Conservation (phyloP, 2,113 vertebrate genomes). For the Archilochus colubris region DNA sequence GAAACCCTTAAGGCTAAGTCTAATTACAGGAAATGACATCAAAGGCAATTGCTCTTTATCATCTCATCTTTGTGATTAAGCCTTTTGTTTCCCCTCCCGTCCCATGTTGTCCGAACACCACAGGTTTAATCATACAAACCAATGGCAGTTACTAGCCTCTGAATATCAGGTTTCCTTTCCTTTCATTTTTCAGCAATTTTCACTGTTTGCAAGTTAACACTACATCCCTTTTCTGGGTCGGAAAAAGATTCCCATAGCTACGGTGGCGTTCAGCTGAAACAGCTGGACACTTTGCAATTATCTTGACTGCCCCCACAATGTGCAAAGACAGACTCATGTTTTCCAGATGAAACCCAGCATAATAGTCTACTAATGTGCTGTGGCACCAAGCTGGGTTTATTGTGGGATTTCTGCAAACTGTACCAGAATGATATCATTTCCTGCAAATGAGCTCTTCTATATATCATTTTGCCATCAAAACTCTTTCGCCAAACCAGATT, state of each 20-base stretch:
- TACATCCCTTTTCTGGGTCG: constrained; percentile 41
- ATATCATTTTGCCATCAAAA: constrained; percentile 75
- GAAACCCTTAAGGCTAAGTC: constrained; percentile 26
- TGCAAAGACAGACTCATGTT: constrained; percentile 57
- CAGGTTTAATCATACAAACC: constrained; percentile 32
- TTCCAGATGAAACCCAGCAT: constrained; percentile 59
- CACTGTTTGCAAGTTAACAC: constrained; percentile 71
- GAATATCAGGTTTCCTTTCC: constrained; percentile 32
- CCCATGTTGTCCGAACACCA: not conserved
- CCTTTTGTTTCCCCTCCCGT: not conserved
- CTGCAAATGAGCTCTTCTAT: constrained; percentile 76
- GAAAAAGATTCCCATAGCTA: constrained; percentile 50
- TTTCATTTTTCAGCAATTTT: constrained; percentile 68
- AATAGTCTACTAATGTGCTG: constrained; percentile 68
- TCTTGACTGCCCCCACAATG: constrained; percentile 45
- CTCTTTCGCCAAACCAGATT: constrained; percentile 73
- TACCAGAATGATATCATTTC: constrained; percentile 78
- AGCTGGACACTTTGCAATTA: constrained; percentile 74
- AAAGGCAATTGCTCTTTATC: not conserved
- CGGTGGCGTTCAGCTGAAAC: constrained; percentile 58
- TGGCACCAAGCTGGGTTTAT: constrained; percentile 80
- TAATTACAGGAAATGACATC: constrained; percentile 66
- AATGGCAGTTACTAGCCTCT: not conserved
- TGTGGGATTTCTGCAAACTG: constrained; percentile 74
- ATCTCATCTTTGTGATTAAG: not conserved